These are phyloP conservation scores for Drepana arcuata DNA, from an alignment of 1,140 invertebrate species.

Conservation along the genomic window DNA sequence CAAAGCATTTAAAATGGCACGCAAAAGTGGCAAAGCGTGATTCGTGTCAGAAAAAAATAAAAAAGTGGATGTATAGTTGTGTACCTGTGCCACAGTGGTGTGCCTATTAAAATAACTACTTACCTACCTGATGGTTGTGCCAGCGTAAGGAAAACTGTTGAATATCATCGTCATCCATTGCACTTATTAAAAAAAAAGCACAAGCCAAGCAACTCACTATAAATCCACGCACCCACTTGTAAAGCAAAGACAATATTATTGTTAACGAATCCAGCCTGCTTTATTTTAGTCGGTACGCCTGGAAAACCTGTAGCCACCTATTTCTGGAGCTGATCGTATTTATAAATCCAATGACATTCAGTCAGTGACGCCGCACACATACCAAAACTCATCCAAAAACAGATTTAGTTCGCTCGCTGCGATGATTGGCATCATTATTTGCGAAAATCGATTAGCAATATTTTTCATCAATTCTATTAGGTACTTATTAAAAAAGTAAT, in stretches of 20 bases:
- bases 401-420: slow-evolving; percentile 56
- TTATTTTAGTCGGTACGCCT: slow-evolving; percentile 72
- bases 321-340: slow-evolving; percentile 73
- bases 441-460: slow-evolving; percentile 30
- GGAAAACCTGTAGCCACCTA: slow-evolving; percentile 73
- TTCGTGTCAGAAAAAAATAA: no score
- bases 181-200: slow-evolving; percentile 30
- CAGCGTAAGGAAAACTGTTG: slow-evolving; percentile 86
- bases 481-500: slow-evolving; percentile 3
- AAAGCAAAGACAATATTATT: slow-evolving; percentile 66
- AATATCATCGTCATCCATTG: slow-evolving; percentile 73
- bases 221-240: slow-evolving; percentile 19
- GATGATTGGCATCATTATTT: slow-evolving; percentile 63
- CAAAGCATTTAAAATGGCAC: no score
- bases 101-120: slow-evolving; percentile 41
- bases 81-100: slow-evolving; percentile 22
- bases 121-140: slow-evolving; percentile 84
- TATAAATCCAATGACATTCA: slow-evolving; percentile 73
- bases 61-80: slow-evolving; percentile 14
- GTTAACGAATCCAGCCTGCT: slow-evolving; percentile 71
- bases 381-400: slow-evolving; percentile 70
- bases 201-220: slow-evolving; percentile 27
- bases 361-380: slow-evolving; percentile 62
- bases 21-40: no score
- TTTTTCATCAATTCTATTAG: slow-evolving; percentile 8